Conservation (phyloP, 1,140 invertebrate genomes). For the Dreissena rostriformis region DNA sequence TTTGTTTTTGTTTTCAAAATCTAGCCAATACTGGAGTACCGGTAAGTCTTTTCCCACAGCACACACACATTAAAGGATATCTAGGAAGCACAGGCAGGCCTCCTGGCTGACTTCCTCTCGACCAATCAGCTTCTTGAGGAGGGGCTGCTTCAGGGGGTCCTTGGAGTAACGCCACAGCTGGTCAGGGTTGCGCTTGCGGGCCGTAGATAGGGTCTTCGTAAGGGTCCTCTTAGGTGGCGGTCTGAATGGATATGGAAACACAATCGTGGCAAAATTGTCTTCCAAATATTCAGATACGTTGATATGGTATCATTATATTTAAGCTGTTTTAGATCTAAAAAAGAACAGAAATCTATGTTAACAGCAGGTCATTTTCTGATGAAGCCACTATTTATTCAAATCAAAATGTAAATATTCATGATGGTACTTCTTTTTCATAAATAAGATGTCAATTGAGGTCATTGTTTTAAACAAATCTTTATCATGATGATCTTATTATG, state of each 20-base stretch:
- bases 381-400: too few relatives aligned
- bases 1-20: too few relatives aligned
- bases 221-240: constrained; percentile 96
- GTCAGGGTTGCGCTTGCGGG: constrained; percentile 86
- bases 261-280: neutral
- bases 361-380: too few relatives aligned
- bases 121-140: constrained; percentile 95
- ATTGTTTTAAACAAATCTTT: too few relatives aligned
- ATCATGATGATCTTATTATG: constrained; percentile 85
- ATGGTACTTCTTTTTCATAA: too few relatives aligned
- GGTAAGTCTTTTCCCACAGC: too few relatives aligned
- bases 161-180: constrained; percentile 97
- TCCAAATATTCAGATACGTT: constrained; percentile 6
- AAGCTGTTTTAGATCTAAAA: neutral
- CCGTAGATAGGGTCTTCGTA: constrained; percentile 92
- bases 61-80: constrained; percentile 84
- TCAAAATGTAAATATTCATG: too few relatives aligned
- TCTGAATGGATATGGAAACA: constrained; percentile 81
- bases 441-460: too few relatives aligned
- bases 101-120: constrained; percentile 98
- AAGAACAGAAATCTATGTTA: neutral
- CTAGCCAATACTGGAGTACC: too few relatives aligned
- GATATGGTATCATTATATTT: neutral
- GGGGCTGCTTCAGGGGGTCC: constrained; percentile 96
- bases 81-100: constrained; percentile 96